Evolutionary conservation across 2,888 invertebrate genomes (phyloP).

Genomic region (Chrysina gloriosa): DNA sequence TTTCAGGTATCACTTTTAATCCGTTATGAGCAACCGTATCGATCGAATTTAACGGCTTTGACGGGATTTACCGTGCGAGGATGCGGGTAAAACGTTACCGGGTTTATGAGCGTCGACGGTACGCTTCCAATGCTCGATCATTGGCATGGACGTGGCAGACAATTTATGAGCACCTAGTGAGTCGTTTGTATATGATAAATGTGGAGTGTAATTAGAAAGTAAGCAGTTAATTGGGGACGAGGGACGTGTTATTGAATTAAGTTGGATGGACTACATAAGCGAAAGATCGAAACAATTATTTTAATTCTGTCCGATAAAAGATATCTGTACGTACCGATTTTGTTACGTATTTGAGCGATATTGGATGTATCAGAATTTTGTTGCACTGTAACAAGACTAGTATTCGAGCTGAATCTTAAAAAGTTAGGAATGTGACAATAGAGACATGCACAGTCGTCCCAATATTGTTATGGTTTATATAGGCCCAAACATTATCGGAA

Average conservation of each 20-base stretch:
- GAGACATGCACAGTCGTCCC: too few species aligned
- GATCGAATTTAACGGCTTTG: not conserved
- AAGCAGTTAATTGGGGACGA: not conserved
- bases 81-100: not conserved
- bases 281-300: too few species aligned
- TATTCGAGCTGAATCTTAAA: too few species aligned
- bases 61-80: not conserved
- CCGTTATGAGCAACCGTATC: not conserved
- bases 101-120: not conserved
- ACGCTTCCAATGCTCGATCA: not conserved
- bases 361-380: too few species aligned
- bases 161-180: not conserved
- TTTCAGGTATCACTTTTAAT: not conserved
- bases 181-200: constrained; percentile 5
- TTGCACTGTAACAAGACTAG: too few species aligned
- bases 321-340: too few species aligned
- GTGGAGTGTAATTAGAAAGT: constrained; percentile 6
- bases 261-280: too few species aligned
- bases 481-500: too few species aligned
- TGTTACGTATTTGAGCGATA: too few species aligned
- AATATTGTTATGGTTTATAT: too few species aligned
- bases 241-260: not conserved
- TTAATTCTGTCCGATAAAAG: too few species aligned
- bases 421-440: too few species aligned
- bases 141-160: not conserved